These are phyloP conservation scores for Troilus luridus DNA, from an alignment of 2,888 invertebrate species.

Conservation along the genomic window DNA sequence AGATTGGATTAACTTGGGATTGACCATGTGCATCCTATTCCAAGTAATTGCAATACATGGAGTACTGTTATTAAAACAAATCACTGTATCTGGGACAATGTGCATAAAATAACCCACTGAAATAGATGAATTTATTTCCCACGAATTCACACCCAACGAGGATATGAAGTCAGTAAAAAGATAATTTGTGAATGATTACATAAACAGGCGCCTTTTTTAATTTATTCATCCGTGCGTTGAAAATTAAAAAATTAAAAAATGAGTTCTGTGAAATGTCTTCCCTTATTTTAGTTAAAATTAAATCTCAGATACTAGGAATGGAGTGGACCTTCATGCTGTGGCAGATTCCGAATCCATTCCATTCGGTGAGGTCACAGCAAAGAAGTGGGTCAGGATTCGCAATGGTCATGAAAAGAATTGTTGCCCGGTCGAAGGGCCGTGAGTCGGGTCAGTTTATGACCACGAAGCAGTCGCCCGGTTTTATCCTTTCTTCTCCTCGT, in stretches of 20 bases:
- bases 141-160: not conserved
- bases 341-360: not conserved
- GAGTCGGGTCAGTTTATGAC: not conserved
- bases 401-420: not conserved
- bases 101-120: not conserved
- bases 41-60: not conserved
- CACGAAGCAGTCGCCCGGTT: not conserved
- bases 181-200: too few relatives aligned
- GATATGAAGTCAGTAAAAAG: too few relatives aligned
- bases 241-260: too few relatives aligned
- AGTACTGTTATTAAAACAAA: not conserved
- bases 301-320: too few relatives aligned
- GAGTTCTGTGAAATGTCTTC: too few relatives aligned
- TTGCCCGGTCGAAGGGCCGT: not conserved
- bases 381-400: constrained; percentile 21
- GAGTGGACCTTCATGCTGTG: not conserved
- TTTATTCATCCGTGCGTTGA: too few relatives aligned
- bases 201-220: too few relatives aligned
- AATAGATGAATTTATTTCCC: not conserved
- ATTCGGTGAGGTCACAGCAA: not conserved
- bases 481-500: not conserved
- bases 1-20: not conserved
- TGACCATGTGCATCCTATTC: not conserved
- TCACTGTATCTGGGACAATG: not conserved
- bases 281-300: too few relatives aligned